A percentile compares a stretch with the other conserved stretches of the same genome.
Conservation (phyloP, 2,888 invertebrate species). For the Dryadula phaetusa region DNA sequence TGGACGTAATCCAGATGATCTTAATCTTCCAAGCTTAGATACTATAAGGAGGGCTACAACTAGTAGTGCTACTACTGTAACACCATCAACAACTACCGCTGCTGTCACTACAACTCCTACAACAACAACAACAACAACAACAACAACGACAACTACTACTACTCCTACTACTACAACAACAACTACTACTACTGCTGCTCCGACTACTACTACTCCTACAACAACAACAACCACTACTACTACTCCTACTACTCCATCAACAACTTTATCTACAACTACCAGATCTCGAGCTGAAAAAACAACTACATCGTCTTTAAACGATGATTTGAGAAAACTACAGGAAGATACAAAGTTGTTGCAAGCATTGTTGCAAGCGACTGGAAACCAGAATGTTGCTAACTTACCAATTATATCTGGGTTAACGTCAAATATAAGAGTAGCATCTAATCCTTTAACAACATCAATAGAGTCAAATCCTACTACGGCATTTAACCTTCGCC, state of each 20-base stretch:
- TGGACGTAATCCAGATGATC: slow-evolving; percentile 69
- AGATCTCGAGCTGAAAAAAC: slow-evolving; percentile 28
- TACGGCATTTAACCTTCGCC: slow-evolving; percentile 67
- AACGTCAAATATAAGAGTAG: slow-evolving; percentile 75
- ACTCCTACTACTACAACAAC: slow-evolving; percentile 46
- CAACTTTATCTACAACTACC: slow-evolving; percentile 50
- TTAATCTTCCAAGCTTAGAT: slow-evolving; percentile 70
- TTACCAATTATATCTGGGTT: slow-evolving; percentile 70
- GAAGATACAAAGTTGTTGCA: slow-evolving; percentile 75
- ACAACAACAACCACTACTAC: slow-evolving; percentile 50
- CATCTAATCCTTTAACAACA: slow-evolving; percentile 71
- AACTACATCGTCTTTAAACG: slow-evolving; percentile 59
- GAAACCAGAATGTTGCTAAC: slow-evolving; percentile 61
- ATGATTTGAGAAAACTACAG: slow-evolving; percentile 70
- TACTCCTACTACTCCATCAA: slow-evolving; percentile 52
- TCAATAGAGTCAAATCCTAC: slow-evolving; percentile 70
- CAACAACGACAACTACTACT: slow-evolving; percentile 48
- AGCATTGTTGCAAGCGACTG: slow-evolving; percentile 73
- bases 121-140: slow-evolving; percentile 49
- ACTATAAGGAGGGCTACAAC: slow-evolving; percentile 49
- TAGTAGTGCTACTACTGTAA: slow-evolving; percentile 48
- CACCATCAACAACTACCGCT: slow-evolving; percentile 47
- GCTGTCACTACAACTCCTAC: slow-evolving; percentile 19
- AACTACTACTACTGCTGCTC: slow-evolving; percentile 47
- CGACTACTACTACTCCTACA: slow-evolving; percentile 49